Conservation (phyloP, 2,797 vertebrate species). For the Cuculus canorus region DNA sequence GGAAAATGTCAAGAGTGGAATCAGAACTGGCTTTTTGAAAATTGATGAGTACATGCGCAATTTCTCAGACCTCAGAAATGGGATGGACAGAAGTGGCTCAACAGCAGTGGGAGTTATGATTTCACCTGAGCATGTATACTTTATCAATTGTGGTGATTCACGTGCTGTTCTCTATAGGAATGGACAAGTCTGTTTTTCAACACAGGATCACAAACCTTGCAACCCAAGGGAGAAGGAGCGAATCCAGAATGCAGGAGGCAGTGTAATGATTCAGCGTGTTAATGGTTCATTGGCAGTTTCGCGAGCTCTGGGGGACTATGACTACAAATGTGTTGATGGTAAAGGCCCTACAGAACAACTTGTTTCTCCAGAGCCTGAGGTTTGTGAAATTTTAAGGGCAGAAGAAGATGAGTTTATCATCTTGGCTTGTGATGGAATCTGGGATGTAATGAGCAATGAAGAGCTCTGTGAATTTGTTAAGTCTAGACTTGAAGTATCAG, state of each 20-base stretch:
- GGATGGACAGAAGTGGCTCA: conserved; percentile 98
- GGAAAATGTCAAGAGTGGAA: conserved; percentile 92
- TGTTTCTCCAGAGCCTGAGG: conserved; percentile 97
- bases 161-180: conserved; percentile 93
- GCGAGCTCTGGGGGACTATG: conserved; percentile 96
- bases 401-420: conserved; percentile 96
- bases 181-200: conserved; percentile 94
- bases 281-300: conserved; percentile 98
- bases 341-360: conserved; percentile 98
- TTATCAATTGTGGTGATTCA: conserved; percentile 98
- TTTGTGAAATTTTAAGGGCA: conserved; percentile 91
- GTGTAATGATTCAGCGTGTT: conserved; percentile 98
- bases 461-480: conserved; percentile 97
- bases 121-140: conserved; percentile 93
- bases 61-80: conserved; percentile 96
- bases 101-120: conserved; percentile 96
- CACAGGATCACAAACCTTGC: conserved; percentile 98
- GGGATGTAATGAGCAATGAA: conserved; percentile 99
- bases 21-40: conserved; percentile 95
- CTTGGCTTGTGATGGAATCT: conserved; percentile 98
- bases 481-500: conserved; percentile 93
- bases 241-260: conserved; percentile 99
- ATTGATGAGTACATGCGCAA: conserved; percentile 99
- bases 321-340: conserved; percentile 98
- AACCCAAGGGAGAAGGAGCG: conserved; percentile 96